Evolutionary conservation across 2,888 invertebrate genomes (phyloP).

Genomic region (Caenorhabditis sp.): DNA sequence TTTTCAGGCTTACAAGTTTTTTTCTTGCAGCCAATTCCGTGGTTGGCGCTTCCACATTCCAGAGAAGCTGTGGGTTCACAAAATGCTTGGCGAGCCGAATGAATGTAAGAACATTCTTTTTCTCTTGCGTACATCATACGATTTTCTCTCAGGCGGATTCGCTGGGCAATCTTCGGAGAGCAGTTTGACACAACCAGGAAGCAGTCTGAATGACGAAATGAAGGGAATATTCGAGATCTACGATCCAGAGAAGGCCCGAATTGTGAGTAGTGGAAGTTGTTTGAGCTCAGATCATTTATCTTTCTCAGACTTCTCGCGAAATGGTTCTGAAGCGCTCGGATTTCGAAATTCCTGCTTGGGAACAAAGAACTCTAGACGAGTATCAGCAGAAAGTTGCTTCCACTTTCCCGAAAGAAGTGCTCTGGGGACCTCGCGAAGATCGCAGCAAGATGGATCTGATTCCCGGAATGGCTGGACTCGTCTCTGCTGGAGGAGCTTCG

Average conservation of each 20-base stretch:
- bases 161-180: conserved; percentile 2
- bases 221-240: conserved; percentile 51
- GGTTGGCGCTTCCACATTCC: conserved; percentile 53
- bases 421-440: conserved; percentile 55
- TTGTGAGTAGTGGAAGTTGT: conserved; percentile 29
- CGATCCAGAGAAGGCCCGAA: conserved; percentile 50
- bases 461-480: conserved; percentile 28
- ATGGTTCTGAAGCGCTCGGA: conserved; percentile 43
- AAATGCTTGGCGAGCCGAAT: conserved; percentile 33
- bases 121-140: neutral
- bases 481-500: neutral
- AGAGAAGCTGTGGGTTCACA: conserved; percentile 51
- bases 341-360: conserved; percentile 49
- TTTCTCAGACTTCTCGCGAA: conserved; percentile 42
- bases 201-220: conserved; percentile 26
- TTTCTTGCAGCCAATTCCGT: conserved; percentile 55
- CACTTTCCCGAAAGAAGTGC: conserved; percentile 28
- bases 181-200: conserved; percentile 13
- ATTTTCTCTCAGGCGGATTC: neutral
- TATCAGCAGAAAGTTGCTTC: conserved; percentile 10
- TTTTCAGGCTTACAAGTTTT: too few relatives aligned
- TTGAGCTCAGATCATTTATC: too few relatives aligned
- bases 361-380: conserved; percentile 16
- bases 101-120: conserved; percentile 10
- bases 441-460: conserved; percentile 14